A percentile compares a stretch with the other conserved stretches of the same genome.
Conservation (phyloP, 2,113 vertebrate species). For the Orientallactaga bullata region DNA sequence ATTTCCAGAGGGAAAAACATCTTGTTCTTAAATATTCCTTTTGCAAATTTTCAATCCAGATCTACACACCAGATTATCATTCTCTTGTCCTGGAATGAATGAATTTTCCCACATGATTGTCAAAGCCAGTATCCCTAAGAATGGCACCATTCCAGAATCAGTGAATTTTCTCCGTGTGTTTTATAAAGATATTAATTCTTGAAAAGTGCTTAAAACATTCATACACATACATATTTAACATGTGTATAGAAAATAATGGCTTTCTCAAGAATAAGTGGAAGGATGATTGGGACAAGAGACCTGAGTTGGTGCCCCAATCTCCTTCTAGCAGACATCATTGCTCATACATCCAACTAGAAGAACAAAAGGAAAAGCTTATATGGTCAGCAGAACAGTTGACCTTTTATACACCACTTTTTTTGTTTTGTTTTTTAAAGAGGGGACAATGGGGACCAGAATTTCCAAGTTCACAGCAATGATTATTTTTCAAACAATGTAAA, state of each 20-base stretch:
- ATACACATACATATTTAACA: not conserved
- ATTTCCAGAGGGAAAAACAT: not conserved
- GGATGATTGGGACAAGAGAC: not conserved
- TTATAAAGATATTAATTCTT: not conserved
- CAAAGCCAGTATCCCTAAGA: not conserved
- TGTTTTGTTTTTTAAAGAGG: no score
- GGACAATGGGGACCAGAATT: not conserved
- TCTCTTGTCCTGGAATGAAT: not conserved
- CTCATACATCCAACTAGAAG: not conserved
- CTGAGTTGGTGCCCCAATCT: not conserved
- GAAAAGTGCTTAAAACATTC: not conserved
- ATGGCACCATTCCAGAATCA: not conserved
- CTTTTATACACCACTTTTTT: not conserved
- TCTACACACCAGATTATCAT: not conserved
- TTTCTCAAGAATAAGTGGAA: conserved; percentile 9
- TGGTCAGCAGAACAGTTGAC: not conserved
- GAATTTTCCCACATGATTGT: not conserved
- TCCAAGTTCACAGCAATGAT: not conserved
- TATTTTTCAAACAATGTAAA: not conserved
- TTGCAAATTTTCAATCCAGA: not conserved
- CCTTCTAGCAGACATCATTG: not conserved
- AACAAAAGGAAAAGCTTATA: not conserved
- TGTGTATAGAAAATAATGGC: not conserved
- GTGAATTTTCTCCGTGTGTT: not conserved
- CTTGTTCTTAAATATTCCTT: not conserved